phyloP scores from a whole-genome alignment of 2,113 vertebrate species.

The Setophaga kirtlandii region DNA sequence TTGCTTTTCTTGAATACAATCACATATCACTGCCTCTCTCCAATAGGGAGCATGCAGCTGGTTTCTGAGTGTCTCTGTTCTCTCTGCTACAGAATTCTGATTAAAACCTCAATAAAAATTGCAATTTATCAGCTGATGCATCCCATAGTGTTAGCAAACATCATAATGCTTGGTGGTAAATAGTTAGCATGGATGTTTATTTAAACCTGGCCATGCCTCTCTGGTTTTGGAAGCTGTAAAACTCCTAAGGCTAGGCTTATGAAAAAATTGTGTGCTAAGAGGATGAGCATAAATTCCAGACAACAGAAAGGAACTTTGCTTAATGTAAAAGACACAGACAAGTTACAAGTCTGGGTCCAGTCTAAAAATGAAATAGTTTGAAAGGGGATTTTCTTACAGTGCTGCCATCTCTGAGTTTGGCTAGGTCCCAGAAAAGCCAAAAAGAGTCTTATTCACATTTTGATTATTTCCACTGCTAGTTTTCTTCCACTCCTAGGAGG shows the following conservation, averaged over 20 bases:
- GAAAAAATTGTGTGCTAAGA: slow-evolving; percentile 4
- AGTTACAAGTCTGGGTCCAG: not conserved
- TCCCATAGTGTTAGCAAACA: not conserved
- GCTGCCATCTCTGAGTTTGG: not conserved
- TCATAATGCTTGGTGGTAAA: not conserved
- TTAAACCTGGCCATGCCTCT: not conserved
- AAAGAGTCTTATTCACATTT: not conserved
- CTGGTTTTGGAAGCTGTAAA: slow-evolving; percentile 14
- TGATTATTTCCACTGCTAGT: not conserved
- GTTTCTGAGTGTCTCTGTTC: not conserved
- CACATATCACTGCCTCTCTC: not conserved
- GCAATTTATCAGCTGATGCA: slow-evolving; percentile 15
- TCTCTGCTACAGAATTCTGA: not conserved
- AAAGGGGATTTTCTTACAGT: slow-evolving; percentile 7
- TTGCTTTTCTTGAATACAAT: not conserved
- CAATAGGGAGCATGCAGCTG: not conserved
- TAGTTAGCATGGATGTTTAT: not conserved
- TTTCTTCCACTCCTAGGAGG: not conserved
- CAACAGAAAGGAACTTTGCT: not conserved
- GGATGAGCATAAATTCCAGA: slow-evolving; percentile 21
- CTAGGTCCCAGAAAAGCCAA: not conserved
- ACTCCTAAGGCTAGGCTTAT: not conserved
- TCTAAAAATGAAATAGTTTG: not conserved
- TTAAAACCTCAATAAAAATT: not conserved
- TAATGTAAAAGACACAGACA: not conserved